A percentile compares a stretch with the other conserved stretches of the same genome.
These are phyloP conservation scores for Erethizon dorsatum DNA, from an alignment of 2,797 vertebrate species.

Conservation along the genomic window DNA sequence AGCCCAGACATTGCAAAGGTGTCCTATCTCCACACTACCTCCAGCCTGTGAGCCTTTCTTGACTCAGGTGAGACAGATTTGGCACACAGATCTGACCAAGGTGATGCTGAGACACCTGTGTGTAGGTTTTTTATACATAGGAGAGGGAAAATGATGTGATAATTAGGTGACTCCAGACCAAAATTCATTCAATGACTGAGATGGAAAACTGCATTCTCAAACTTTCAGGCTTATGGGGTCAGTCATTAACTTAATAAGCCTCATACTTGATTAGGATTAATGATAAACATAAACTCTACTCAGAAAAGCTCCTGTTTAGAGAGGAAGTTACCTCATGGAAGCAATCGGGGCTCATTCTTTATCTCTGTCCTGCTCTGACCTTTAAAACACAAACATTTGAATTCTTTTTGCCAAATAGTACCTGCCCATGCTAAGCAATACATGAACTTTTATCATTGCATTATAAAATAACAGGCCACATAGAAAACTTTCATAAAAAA, in stretches of 20 bases:
- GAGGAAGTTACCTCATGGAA: background rate
- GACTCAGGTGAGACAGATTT: background rate
- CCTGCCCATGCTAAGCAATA: background rate
- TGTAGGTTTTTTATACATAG: background rate
- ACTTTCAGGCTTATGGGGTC: background rate
- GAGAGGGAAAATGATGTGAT: background rate
- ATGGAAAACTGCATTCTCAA: background rate
- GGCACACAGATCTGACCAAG: no score
- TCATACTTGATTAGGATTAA: background rate
- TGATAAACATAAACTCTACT: background rate
- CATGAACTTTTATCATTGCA: background rate
- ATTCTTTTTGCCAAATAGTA: background rate
- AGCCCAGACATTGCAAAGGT: background rate
- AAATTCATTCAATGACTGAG: background rate
- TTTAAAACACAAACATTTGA: conserved; percentile 45
- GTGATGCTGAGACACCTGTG: background rate
- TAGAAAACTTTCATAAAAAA: background rate
- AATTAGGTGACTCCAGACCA: background rate
- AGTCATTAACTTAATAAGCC: background rate
- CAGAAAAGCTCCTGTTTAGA: background rate
- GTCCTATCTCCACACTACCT: no score
- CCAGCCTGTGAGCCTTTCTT: background rate
- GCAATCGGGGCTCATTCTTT: background rate
- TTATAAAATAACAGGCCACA: background rate
- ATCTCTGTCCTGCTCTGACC: background rate